phyloP scores from a whole-genome alignment of 2,888 invertebrate genomes.

The Eristalinus aeneus region DNA sequence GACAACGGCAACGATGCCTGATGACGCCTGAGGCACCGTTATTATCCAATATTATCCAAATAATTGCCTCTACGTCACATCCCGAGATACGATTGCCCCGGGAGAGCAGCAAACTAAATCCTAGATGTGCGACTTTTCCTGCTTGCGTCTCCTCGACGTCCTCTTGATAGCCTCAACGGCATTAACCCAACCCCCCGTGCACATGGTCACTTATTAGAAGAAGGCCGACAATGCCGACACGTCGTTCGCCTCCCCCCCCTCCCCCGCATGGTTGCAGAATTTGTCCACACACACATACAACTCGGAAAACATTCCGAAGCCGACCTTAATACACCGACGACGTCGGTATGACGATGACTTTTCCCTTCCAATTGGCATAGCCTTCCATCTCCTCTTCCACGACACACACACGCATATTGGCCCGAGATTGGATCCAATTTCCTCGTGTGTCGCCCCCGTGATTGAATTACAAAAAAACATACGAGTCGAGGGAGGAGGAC shows the following conservation, averaged over 20 bases:
- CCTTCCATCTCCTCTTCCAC: neutral
- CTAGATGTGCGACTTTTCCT: conserved; percentile 10
- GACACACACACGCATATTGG: neutral
- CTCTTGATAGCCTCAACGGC: conserved; percentile 32
- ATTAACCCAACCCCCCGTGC: neutral
- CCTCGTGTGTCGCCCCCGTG: conserved; percentile 49
- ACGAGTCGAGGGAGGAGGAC: conserved; percentile 35
- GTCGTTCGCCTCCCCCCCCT: no score
- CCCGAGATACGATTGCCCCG: conserved; percentile 3
- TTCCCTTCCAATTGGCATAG: conserved; percentile 24
- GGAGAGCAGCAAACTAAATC: conserved; percentile 23
- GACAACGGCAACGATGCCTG: no score
- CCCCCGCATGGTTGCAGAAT: conserved; percentile 18
- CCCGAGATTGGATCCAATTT: conserved; percentile 38
- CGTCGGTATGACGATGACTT: conserved; percentile 16
- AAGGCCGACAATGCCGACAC: conserved; percentile 11
- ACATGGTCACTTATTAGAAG: conserved; percentile 38
- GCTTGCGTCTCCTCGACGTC: conserved; percentile 17
- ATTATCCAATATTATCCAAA: conserved; percentile 60
- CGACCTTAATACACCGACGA: neutral
- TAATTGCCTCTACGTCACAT: conserved; percentile 53
- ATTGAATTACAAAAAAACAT: conserved; percentile 60
- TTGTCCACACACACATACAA: conserved; percentile 8
- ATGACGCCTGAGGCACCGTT: conserved; percentile 18
- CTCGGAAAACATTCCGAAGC: conserved; percentile 29